phyloP scores from a whole-genome alignment of 2,113 vertebrate genomes.

The Sapajus apella region DNA sequence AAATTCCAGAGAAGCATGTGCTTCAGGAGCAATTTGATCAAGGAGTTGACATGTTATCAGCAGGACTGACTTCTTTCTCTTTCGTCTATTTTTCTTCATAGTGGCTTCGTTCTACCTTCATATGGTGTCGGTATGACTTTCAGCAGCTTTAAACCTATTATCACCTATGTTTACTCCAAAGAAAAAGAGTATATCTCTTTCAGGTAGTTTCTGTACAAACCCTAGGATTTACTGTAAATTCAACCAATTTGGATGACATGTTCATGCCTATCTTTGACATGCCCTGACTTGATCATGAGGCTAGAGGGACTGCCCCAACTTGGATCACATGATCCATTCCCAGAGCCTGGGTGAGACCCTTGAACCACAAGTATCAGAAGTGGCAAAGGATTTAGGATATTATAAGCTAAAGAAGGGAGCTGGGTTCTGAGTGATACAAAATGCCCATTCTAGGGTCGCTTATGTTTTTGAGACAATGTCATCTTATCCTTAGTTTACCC shows the following conservation, averaged over 20 bases:
- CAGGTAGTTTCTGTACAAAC: not conserved
- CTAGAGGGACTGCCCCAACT: not conserved
- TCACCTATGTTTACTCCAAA: not conserved
- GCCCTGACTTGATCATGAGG: not conserved
- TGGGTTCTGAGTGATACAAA: not conserved
- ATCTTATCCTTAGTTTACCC: slow-evolving; percentile 7
- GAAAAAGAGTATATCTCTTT: not conserved
- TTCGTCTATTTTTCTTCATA: fast-evolving
- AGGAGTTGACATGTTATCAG: not conserved
- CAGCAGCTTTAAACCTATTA: too few relatives aligned
- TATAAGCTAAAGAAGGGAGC: not conserved
- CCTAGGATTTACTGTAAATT: not conserved
- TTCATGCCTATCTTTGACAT: not conserved
- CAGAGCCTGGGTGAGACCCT: not conserved
- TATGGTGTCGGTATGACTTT: not conserved
- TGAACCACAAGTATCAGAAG: not conserved
- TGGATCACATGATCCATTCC: not conserved
- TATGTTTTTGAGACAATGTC: slow-evolving; percentile 48
- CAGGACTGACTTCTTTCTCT: not conserved
- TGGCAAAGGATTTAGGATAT: not conserved
- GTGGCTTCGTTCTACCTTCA: not conserved
- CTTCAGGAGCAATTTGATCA: not conserved
- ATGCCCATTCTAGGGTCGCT: not conserved
- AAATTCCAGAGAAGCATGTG: not conserved
- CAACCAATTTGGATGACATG: not conserved